phyloP scores from a whole-genome alignment of 2,113 vertebrate genomes.

The Gyps fulvus region DNA sequence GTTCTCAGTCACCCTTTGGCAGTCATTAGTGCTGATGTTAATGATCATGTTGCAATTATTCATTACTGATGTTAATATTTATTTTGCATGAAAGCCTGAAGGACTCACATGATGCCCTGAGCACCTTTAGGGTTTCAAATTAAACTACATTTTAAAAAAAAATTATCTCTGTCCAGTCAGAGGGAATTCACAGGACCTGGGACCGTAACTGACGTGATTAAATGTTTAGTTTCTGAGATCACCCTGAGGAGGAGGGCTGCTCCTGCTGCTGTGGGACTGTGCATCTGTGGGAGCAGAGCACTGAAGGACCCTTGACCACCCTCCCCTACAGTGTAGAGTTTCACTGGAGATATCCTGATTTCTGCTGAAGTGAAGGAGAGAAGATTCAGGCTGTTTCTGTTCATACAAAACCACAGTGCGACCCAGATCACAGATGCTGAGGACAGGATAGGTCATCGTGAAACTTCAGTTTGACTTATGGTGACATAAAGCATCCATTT shows the following conservation, averaged over 20 bases:
- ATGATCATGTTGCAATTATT: background rate
- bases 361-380: background rate
- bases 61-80: conserved; percentile 11
- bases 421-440: background rate
- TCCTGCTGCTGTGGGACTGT: background rate
- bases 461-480: background rate
- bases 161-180: background rate
- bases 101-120: background rate
- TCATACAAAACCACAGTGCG: background rate
- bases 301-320: background rate
- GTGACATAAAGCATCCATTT: accelerated
- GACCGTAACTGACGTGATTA: background rate
- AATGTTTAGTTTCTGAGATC: background rate
- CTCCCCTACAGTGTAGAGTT: accelerated
- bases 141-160: background rate
- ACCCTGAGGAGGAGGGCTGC: background rate
- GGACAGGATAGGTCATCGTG: background rate
- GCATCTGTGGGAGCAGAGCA: background rate
- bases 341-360: background rate
- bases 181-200: background rate
- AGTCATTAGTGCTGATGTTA: background rate
- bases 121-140: background rate
- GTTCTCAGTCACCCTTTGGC: background rate
- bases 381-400: background rate
- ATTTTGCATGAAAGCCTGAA: background rate